These are phyloP conservation scores for Autographa pulchrina DNA, from an alignment of 2,888 invertebrate species.

Conservation along the genomic window DNA sequence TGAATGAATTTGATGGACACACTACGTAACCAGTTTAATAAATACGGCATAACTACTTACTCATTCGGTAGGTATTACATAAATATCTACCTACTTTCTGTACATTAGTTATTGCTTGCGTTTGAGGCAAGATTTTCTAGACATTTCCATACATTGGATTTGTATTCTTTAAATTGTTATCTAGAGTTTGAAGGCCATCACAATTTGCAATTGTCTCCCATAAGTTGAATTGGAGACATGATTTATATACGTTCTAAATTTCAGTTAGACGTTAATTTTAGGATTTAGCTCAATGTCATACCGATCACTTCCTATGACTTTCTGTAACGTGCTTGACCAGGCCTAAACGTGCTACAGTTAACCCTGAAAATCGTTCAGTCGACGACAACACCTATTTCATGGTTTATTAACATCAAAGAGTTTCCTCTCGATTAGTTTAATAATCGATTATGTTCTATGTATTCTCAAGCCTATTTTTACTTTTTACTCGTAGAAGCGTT, in stretches of 20 bases:
- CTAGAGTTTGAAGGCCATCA: neutral
- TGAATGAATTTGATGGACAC: neutral
- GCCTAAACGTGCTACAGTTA: slow-evolving; percentile 53
- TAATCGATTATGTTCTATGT: slow-evolving; percentile 70
- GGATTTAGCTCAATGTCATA: slow-evolving; percentile 55
- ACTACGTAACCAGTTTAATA: neutral
- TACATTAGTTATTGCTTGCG: neutral
- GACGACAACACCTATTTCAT: slow-evolving; percentile 72
- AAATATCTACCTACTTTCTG: neutral
- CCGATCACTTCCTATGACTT: slow-evolving; percentile 60
- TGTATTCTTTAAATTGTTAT: neutral
- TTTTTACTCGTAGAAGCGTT: slow-evolving; percentile 20
- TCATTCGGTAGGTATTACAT: neutral
- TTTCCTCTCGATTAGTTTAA: slow-evolving; percentile 76
- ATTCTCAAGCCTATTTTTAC: slow-evolving; percentile 52
- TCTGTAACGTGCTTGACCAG: slow-evolving; percentile 32
- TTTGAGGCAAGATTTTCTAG: neutral
- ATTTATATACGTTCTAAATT: neutral
- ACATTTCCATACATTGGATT: neutral
- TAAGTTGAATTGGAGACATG: no score
- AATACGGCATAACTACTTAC: neutral
- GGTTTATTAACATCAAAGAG: slow-evolving; percentile 79
- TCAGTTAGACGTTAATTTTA: slow-evolving; percentile 28
- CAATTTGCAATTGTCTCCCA: neutral
- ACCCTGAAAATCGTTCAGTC: slow-evolving; percentile 77